Percentiles rank a stretch among this genome's conserved stretches.
Evolutionary conservation across 2,797 vertebrate genomes (phyloP).

Genomic region (Pseudomugil gertrudae): DNA sequence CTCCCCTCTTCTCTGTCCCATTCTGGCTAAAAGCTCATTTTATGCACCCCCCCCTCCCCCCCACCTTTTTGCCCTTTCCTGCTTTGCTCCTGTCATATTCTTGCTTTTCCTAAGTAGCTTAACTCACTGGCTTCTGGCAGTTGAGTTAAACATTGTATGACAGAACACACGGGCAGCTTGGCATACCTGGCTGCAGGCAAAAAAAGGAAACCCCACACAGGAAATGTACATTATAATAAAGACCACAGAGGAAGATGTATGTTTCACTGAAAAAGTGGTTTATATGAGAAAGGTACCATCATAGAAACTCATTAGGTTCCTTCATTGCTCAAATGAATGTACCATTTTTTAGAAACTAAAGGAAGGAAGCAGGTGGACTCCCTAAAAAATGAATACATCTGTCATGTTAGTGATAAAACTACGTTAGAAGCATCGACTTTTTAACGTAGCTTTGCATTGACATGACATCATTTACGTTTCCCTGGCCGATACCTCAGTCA

Average conservation of each 20-base stretch:
- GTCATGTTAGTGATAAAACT: background rate
- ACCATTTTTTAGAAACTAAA: background rate
- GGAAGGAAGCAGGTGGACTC: background rate
- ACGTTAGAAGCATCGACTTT: background rate
- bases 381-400: background rate
- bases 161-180: conserved; percentile 43
- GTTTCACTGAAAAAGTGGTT: too few species aligned
- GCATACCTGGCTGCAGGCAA: conserved; percentile 46
- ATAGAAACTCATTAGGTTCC: background rate
- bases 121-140: conserved; percentile 60
- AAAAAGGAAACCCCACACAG: conserved; percentile 6
- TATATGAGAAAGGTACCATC: too few species aligned
- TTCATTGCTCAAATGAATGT: conserved; percentile 4
- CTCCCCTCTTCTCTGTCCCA: conserved; percentile 11
- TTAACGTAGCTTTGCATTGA: background rate
- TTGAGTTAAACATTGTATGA: conserved; percentile 57
- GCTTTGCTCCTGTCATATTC: conserved; percentile 58
- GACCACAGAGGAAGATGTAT: background rate
- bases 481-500: background rate
- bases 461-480: background rate
- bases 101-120: conserved; percentile 67
- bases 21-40: conserved; percentile 54
- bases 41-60: conserved; percentile 30
- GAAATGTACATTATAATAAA: conserved; percentile 15
- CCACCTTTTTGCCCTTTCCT: conserved; percentile 40